Conservation (phyloP, 1,140 invertebrate species). For the Penaeus chinensis region DNA sequence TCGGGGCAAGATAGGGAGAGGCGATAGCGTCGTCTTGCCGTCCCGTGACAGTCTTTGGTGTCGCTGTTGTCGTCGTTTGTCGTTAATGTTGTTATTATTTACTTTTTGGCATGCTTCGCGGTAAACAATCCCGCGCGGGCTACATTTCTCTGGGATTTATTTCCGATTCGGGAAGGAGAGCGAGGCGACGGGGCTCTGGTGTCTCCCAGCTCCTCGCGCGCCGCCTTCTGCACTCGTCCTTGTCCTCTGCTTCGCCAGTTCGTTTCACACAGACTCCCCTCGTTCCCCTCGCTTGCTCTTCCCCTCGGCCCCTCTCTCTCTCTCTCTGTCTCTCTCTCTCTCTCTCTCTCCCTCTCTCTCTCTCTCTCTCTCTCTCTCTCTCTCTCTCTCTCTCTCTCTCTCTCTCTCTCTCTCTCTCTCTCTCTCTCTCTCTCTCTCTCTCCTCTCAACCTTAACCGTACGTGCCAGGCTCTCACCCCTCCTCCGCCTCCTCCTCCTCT, state of each 20-base stretch:
- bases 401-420: conserved; percentile 37
- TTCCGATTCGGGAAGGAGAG: too few relatives aligned
- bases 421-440: conserved; percentile 25
- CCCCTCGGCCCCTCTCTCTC: conserved; percentile 3
- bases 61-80: too few relatives aligned
- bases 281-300: conserved; percentile 25
- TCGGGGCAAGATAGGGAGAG: too few relatives aligned
- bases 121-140: too few relatives aligned
- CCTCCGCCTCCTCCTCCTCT: background rate
- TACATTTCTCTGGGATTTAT: too few relatives aligned
- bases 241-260: conserved; percentile 24
- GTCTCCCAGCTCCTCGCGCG: background rate
- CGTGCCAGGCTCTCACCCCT: too few relatives aligned
- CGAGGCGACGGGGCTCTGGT: too few relatives aligned
- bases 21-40: too few relatives aligned
- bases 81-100: too few relatives aligned
- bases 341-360: conserved; percentile 9
- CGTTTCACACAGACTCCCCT: conserved; percentile 9
- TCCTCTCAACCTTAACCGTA: background rate
- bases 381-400: conserved; percentile 42
- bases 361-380: conserved; percentile 25
- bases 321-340: background rate
- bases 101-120: too few relatives aligned
- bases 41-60: too few relatives aligned
- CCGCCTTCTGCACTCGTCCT: conserved; percentile 17